Evolutionary conservation across 37 sponge, comb jelly and placozoan species (phyloP).

Genomic region (Chondrilla cf. caribensis): DNA sequence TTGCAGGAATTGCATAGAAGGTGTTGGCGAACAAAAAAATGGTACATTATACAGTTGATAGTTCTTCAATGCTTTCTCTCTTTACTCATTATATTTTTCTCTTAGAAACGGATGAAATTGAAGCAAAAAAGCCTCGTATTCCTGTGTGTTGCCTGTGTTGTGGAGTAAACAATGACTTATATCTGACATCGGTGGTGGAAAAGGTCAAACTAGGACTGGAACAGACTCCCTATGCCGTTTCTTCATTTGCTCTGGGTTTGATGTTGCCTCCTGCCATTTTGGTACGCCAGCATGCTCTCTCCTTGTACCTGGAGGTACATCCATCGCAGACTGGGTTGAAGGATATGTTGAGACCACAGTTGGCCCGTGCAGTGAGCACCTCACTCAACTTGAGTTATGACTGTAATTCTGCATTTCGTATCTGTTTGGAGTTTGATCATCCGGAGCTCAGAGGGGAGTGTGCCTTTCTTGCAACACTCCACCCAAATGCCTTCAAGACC

Average conservation of each 20-base stretch:
- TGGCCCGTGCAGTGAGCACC: constrained; percentile 7
- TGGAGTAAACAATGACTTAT: constrained; percentile 24
- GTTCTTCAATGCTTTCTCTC: too few relatives aligned
- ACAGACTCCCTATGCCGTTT: constrained; percentile 23
- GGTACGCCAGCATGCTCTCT: constrained; percentile 4
- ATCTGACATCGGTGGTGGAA: constrained; percentile 2
- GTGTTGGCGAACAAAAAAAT: too few relatives aligned
- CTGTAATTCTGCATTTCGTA: constrained; percentile 31
- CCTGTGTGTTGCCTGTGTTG: constrained; percentile 30
- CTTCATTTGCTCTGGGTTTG: constrained; percentile 33
- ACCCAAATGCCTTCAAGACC: constrained; percentile 14
- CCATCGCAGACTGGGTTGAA: background rate
- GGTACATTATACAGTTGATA: too few relatives aligned
- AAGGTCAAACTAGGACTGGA: constrained; percentile 16
- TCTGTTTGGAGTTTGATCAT: constrained; percentile 39
- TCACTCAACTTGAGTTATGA: background rate
- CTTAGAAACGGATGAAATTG: background rate
- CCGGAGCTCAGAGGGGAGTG: background rate
- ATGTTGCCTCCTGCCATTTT: constrained; percentile 34
- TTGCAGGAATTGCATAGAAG: too few relatives aligned
- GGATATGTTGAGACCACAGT: constrained; percentile 25
- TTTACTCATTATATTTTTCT: too few relatives aligned
- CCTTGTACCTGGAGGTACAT: background rate
- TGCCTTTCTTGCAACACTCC: constrained; percentile 4
- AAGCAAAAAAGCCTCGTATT: background rate